Percentiles rank a stretch among this genome's conserved stretches.
These are phyloP conservation scores for Epinephelus moara DNA, from an alignment of 2,113 vertebrate species.

Conservation along the genomic window DNA sequence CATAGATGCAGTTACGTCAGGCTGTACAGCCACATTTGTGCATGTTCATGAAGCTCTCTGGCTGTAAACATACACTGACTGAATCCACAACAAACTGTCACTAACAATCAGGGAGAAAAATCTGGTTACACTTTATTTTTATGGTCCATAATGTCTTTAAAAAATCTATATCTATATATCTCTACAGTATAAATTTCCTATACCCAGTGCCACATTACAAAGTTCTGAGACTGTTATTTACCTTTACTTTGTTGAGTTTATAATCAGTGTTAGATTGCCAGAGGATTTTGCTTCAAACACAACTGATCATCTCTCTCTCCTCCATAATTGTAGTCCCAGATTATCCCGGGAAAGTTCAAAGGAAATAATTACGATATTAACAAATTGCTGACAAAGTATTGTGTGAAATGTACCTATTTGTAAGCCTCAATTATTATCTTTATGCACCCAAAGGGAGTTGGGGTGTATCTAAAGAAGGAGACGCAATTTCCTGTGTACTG, in stretches of 20 bases:
- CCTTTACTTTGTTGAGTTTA: not conserved
- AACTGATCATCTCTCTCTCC: not conserved
- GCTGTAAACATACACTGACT: not conserved
- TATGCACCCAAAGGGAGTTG: not conserved
- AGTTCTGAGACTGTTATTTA: not conserved
- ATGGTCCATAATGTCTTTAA: not conserved
- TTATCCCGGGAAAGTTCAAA: not conserved
- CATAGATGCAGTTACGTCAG: slow-evolving; percentile 5
- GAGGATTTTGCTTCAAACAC: not conserved
- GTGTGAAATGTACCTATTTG: not conserved
- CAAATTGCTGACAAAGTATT: not conserved
- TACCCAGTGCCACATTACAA: not conserved
- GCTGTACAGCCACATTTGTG: not conserved
- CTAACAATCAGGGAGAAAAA: not conserved
- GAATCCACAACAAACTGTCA: not conserved
- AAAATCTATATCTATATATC: not conserved
- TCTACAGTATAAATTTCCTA: not conserved
- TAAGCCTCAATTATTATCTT: not conserved
- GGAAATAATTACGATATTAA: not conserved
- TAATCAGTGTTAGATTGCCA: not conserved
- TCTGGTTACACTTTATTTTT: not conserved
- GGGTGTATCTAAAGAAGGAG: not conserved
- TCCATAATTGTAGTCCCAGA: too few species aligned
- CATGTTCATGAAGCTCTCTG: not conserved
- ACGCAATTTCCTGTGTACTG: slow-evolving; percentile 1